These are phyloP conservation scores for Frankliniella intonsa DNA, from an alignment of 2,888 invertebrate genomes.

Conservation along the genomic window DNA sequence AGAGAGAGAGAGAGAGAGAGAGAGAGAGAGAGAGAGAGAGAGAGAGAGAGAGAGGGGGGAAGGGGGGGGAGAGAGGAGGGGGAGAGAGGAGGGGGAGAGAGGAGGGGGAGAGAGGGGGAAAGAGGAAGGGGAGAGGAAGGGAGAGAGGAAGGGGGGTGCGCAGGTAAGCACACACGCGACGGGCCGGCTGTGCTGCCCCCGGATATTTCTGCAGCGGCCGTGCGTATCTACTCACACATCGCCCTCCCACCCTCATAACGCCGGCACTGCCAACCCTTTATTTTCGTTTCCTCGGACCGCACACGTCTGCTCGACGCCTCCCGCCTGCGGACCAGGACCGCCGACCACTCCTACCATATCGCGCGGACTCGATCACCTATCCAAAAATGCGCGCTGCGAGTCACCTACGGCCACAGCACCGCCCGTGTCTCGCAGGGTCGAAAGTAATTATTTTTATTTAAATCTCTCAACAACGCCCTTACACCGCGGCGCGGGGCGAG, in stretches of 20 bases:
- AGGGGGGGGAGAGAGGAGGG: constrained; percentile 24
- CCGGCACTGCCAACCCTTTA: too few species aligned
- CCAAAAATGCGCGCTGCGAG: too few species aligned
- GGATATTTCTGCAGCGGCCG: constrained; percentile 24
- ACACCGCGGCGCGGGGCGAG: background rate
- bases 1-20: background rate
- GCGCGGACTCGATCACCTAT: too few species aligned
- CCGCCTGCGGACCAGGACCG: too few species aligned
- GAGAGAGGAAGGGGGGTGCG: constrained; percentile 26
- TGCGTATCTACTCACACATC: constrained; percentile 1
- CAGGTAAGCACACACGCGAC: background rate
- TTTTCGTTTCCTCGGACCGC: background rate
- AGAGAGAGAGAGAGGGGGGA: constrained; percentile 28
- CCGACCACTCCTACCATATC: too few species aligned
- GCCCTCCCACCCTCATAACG: background rate
- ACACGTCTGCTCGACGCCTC: background rate
- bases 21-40: constrained; percentile 31
- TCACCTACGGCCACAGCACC: too few species aligned
- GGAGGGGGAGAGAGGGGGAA: constrained; percentile 30
- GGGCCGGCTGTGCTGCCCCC: background rate
- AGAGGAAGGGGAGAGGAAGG: constrained; percentile 27
- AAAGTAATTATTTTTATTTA: background rate
- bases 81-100: background rate
- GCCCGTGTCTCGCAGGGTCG: background rate
- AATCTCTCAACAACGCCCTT: background rate